These are phyloP conservation scores for Oryzias javanicus DNA, from an alignment of 2,113 vertebrate species.

Conservation along the genomic window DNA sequence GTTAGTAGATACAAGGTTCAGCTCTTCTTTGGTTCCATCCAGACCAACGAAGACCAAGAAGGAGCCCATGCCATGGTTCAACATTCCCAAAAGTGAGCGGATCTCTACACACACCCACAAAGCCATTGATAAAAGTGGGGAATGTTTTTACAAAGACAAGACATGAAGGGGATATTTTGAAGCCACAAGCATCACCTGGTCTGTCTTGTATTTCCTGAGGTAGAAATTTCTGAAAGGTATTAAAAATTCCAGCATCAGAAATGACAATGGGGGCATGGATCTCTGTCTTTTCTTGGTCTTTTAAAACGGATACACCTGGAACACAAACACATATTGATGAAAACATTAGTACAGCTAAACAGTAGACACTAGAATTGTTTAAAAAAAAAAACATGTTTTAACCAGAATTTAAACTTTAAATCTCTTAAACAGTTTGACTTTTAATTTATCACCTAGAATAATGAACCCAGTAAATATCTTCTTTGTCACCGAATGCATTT, in stretches of 20 bases:
- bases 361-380: too few relatives aligned
- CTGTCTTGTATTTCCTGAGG: constrained; percentile 62
- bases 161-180: not conserved
- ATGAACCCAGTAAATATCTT: too few relatives aligned
- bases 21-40: constrained; percentile 77
- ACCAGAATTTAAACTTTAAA: too few relatives aligned
- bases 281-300: constrained; percentile 69
- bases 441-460: too few relatives aligned
- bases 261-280: constrained; percentile 76
- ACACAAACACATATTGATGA: constrained; percentile 1
- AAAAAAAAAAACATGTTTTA: too few relatives aligned
- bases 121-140: too few relatives aligned
- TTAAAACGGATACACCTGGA: constrained; percentile 77
- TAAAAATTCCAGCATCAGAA: constrained; percentile 82
- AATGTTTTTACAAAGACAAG: not conserved
- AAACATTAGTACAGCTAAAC: too few relatives aligned
- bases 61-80: constrained; percentile 81
- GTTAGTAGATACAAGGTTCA: constrained; percentile 78
- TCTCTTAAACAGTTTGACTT: too few relatives aligned
- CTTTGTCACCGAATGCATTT: too few relatives aligned
- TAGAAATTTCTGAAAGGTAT: constrained; percentile 82
- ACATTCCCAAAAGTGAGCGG: constrained; percentile 62
- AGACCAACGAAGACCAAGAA: constrained; percentile 84
- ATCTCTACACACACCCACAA: constrained; percentile 60
- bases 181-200: constrained; percentile 53